Conservation (phyloP, 2,888 invertebrate genomes). For the Drosophila colorata region DNA sequence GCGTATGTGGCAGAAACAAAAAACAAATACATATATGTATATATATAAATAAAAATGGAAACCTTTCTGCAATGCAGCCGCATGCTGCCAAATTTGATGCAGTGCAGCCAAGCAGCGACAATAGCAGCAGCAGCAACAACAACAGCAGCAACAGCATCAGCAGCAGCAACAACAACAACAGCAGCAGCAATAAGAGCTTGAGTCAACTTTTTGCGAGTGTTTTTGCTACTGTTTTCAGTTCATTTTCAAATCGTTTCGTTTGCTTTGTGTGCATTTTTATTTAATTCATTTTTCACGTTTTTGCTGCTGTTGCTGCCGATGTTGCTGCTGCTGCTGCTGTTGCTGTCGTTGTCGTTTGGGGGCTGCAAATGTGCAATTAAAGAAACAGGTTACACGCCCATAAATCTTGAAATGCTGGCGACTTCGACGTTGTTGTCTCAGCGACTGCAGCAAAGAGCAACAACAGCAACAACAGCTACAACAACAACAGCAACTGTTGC, state of each 20-base stretch:
- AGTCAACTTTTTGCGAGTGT: constrained; percentile 51
- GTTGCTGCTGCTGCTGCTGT: constrained; percentile 54
- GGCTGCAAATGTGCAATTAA: constrained; percentile 84
- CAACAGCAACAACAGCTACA: constrained; percentile 13
- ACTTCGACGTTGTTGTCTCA: constrained; percentile 55
- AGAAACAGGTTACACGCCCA: constrained; percentile 84
- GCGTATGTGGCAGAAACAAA: constrained; percentile 37
- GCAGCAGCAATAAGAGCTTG: constrained; percentile 23
- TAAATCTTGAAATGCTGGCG: constrained; percentile 82
- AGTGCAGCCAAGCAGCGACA: constrained; percentile 63
- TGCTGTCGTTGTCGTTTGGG: constrained; percentile 63
- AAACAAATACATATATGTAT: neutral
- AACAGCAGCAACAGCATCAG: constrained; percentile 35
- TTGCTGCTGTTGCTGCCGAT: constrained; percentile 46
- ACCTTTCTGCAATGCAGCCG: constrained; percentile 56
- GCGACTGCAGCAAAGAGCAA: constrained; percentile 45
- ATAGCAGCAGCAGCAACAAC: constrained; percentile 28
- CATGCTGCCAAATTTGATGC: constrained; percentile 57
- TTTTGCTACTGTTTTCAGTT: constrained; percentile 75
- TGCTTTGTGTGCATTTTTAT: constrained; percentile 74
- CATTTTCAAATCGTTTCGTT: constrained; percentile 74
- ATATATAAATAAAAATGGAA: constrained; percentile 30
- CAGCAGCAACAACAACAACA: constrained; percentile 28
- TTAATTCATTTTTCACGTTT: constrained; percentile 80
- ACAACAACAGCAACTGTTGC: constrained; percentile 30